Percentiles rank a stretch among this genome's conserved stretches.
phyloP scores from a whole-genome alignment of 1,140 invertebrate species.

The Drosophila setifemur region DNA sequence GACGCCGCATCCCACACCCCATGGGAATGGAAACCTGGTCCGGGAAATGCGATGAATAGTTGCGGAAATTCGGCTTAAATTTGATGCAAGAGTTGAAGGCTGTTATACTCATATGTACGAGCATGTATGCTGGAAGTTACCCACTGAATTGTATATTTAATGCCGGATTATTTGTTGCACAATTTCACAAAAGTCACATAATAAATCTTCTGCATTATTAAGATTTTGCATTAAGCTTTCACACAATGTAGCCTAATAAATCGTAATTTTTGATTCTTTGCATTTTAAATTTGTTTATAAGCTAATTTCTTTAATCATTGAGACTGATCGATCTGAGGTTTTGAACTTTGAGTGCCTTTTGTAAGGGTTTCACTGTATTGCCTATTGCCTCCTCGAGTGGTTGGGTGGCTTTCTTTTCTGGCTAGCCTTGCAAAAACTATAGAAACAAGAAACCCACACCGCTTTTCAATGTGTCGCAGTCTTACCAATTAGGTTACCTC shows the following conservation, averaged over 20 bases:
- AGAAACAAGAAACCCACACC: constrained; percentile 8
- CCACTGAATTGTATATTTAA: too few species aligned
- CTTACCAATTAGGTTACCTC: constrained; percentile 42
- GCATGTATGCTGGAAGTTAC: neutral
- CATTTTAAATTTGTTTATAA: too few species aligned
- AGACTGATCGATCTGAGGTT: too few species aligned
- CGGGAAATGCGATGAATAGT: constrained; percentile 39
- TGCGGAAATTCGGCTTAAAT: constrained; percentile 36
- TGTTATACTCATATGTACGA: neutral
- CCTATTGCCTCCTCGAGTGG: neutral
- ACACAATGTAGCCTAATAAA: too few species aligned
- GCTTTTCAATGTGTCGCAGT: constrained; percentile 35
- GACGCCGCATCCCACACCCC: neutral
- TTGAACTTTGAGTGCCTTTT: too few species aligned
- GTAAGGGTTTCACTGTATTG: neutral
- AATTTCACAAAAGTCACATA: too few species aligned
- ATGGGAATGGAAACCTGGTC: constrained; percentile 11
- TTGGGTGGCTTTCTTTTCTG: constrained; percentile 24
- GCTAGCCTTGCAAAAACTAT: constrained; percentile 8
- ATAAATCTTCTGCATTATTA: too few species aligned
- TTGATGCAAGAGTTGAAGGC: constrained; percentile 21
- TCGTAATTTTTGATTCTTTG: too few species aligned
- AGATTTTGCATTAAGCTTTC: too few species aligned
- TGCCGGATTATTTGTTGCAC: too few species aligned
- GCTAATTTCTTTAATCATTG: too few species aligned